phyloP scores from a whole-genome alignment of 2,113 vertebrate genomes.

The Rhinogobius similis region DNA sequence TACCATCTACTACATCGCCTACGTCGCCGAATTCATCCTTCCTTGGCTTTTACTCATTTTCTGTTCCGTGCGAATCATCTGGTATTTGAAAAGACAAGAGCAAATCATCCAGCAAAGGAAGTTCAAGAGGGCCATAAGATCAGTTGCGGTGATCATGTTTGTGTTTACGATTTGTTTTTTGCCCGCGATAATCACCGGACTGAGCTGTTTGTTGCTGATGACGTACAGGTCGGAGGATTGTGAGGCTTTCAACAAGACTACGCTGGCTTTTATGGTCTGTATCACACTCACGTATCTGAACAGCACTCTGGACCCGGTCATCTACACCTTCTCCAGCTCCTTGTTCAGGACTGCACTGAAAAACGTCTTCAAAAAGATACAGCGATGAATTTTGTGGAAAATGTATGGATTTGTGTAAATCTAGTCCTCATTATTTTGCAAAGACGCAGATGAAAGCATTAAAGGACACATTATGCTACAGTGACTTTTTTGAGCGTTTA shows the following conservation, averaged over 20 bases:
- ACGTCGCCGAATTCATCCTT: slow-evolving; percentile 55
- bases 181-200: slow-evolving; percentile 57
- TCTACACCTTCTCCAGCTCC: slow-evolving; percentile 65
- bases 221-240: not conserved
- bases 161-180: slow-evolving; percentile 72
- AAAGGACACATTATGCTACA: too few relatives aligned
- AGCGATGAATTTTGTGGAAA: not conserved
- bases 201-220: slow-evolving; percentile 18
- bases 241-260: not conserved
- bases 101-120: slow-evolving; percentile 13
- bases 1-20: slow-evolving; percentile 42
- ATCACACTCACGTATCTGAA: slow-evolving; percentile 68
- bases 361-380: slow-evolving; percentile 12
- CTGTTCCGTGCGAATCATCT: slow-evolving; percentile 53
- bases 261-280: slow-evolving; percentile 49
- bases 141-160: slow-evolving; percentile 42
- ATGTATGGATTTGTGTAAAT: too few relatives aligned
- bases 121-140: slow-evolving; percentile 42
- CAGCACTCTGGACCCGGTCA: slow-evolving; percentile 66
- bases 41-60: slow-evolving; percentile 58
- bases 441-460: too few relatives aligned
- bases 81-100: slow-evolving; percentile 11
- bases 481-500: too few relatives aligned
- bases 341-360: slow-evolving; percentile 54
- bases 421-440: not conserved